phyloP scores from a whole-genome alignment of 1,140 invertebrate genomes.

The Coptotermes formosanus region DNA sequence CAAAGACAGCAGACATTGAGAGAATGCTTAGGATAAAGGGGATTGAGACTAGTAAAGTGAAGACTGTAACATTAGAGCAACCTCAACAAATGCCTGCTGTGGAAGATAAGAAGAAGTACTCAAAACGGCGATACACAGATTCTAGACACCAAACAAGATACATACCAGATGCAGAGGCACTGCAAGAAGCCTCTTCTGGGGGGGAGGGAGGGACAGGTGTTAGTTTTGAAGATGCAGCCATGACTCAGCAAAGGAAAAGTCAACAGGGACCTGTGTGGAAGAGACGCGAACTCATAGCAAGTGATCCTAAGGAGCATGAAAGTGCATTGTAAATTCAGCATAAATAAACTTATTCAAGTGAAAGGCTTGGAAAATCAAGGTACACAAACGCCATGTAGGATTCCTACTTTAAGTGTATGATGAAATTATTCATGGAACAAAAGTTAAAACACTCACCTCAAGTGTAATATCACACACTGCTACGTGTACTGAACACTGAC shows the following conservation, averaged over 20 bases:
- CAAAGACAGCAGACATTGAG: conserved; percentile 67
- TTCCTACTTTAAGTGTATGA: background rate
- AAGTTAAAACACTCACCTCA: background rate
- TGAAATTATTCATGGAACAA: background rate
- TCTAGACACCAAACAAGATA: conserved; percentile 60
- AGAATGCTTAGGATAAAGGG: conserved; percentile 53
- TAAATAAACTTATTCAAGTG: background rate
- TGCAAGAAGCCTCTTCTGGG: conserved; percentile 39
- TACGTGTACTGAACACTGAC: background rate
- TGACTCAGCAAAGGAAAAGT: conserved; percentile 37
- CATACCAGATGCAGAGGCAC: conserved; percentile 56
- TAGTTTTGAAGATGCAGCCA: conserved; percentile 36
- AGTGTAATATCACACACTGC: background rate
- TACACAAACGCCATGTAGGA: background rate
- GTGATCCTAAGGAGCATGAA: conserved; percentile 55
- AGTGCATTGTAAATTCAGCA: background rate
- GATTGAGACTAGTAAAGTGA: conserved; percentile 38
- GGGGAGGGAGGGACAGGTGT: conserved; percentile 35
- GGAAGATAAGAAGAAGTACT: conserved; percentile 59
- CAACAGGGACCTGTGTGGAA: conserved; percentile 64
- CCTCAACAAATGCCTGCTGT: conserved; percentile 17
- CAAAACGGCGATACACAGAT: conserved; percentile 60
- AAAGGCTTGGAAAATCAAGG: background rate
- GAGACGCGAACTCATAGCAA: conserved; percentile 75
- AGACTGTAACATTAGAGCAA: conserved; percentile 36